These are phyloP conservation scores for Tethea ocularis DNA, from an alignment of 2,888 invertebrate species.

Conservation along the genomic window DNA sequence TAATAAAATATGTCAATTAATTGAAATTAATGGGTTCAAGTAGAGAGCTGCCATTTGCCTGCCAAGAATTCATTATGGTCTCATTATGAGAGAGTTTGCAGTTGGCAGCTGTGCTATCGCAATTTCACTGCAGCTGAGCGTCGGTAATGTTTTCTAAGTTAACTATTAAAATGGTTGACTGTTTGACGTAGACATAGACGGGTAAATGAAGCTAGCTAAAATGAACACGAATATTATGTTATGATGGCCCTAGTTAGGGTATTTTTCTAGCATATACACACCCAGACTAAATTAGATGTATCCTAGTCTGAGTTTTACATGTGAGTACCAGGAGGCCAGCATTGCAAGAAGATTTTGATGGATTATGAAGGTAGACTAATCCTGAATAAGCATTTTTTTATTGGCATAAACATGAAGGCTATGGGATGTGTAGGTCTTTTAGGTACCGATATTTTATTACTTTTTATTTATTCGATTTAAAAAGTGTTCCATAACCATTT, in stretches of 20 bases:
- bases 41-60: slow-evolving; percentile 16
- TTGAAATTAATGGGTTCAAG: slow-evolving; percentile 11
- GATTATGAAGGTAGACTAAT: neutral
- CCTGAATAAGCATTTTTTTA: no score
- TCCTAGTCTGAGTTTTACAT: neutral
- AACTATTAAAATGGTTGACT: neutral
- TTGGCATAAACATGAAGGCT: neutral
- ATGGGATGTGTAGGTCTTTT: neutral
- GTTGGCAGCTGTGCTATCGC: slow-evolving; percentile 20
- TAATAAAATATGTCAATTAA: neutral
- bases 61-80: slow-evolving; percentile 33
- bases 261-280: no score
- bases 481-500: neutral
- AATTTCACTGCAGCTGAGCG: slow-evolving; percentile 1
- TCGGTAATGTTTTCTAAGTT: neutral
- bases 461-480: neutral
- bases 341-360: neutral
- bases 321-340: neutral
- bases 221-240: no score
- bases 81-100: slow-evolving; percentile 16
- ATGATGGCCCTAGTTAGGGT: no score
- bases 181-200: neutral
- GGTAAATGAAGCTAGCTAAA: neutral
- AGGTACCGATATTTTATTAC: no score
- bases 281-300: no score